phyloP scores from a whole-genome alignment of 2,797 vertebrate species.

The Miichthys miiuy region DNA sequence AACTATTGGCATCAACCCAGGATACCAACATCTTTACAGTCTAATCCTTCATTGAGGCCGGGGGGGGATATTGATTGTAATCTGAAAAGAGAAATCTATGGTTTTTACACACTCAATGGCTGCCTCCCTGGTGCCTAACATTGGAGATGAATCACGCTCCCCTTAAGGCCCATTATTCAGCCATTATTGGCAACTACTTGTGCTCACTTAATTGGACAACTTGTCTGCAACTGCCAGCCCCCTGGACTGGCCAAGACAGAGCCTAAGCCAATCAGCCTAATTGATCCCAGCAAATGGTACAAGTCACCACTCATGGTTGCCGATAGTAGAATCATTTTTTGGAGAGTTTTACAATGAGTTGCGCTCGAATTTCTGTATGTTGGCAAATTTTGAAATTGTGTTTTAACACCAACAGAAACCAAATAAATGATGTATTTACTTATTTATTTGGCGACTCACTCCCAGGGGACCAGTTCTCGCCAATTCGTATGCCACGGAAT shows the following conservation, averaged over 20 bases:
- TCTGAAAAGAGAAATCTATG: slow-evolving; percentile 80
- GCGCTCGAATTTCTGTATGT: slow-evolving; percentile 19
- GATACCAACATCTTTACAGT: slow-evolving; percentile 66
- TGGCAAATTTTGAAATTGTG: slow-evolving; percentile 27
- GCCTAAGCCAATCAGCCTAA: slow-evolving; percentile 81
- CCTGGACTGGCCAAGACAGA: slow-evolving; percentile 74
- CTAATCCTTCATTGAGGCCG: slow-evolving; percentile 69
- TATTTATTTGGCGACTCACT: slow-evolving; percentile 37
- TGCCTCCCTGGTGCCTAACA: slow-evolving; percentile 67
- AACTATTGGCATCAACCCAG: slow-evolving; percentile 68
- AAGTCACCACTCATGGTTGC: slow-evolving; percentile 63
- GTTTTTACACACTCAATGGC: slow-evolving; percentile 73
- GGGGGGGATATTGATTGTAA: slow-evolving; percentile 75
- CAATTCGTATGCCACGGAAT: slow-evolving; percentile 22
- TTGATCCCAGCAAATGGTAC: slow-evolving; percentile 77
- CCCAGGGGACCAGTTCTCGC: neutral
- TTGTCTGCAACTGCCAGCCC: slow-evolving; percentile 81
- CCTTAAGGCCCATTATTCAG: slow-evolving; percentile 83
- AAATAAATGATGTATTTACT: slow-evolving; percentile 41
- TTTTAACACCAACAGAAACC: slow-evolving; percentile 42
- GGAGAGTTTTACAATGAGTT: slow-evolving; percentile 24
- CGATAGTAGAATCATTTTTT: slow-evolving; percentile 50
- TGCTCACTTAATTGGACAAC: slow-evolving; percentile 84
- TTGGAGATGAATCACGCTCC: slow-evolving; percentile 77
- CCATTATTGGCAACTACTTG: slow-evolving; percentile 83